Conservation (phyloP, 1,140 invertebrate species). For the Drosophila nigrodunni region DNA sequence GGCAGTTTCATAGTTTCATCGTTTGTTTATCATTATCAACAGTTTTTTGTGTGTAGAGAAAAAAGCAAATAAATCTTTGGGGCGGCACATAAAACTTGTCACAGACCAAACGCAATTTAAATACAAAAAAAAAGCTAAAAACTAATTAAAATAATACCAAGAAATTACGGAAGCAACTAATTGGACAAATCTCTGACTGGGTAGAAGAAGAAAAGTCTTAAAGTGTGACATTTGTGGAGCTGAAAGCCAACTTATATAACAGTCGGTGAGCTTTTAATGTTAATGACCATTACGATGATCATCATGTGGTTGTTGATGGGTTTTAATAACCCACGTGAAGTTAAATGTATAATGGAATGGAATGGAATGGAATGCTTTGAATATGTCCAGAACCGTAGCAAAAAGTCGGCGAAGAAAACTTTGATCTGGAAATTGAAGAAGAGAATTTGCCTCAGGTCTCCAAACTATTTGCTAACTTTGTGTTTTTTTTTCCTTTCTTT, state of each 20-base stretch:
- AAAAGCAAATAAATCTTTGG: conserved; percentile 63
- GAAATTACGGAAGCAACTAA: conserved; percentile 80
- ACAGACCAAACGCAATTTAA: conserved; percentile 54
- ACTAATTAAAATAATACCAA: conserved; percentile 81
- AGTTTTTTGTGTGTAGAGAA: not conserved
- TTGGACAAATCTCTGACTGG: conserved; percentile 51
- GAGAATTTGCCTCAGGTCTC: not conserved
- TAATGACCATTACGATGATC: conserved; percentile 4
- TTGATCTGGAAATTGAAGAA: conserved; percentile 54
- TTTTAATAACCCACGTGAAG: conserved; percentile 61
- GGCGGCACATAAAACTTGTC: conserved; percentile 65
- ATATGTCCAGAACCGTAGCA: conserved; percentile 74
- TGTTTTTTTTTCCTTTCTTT: conserved; percentile 28
- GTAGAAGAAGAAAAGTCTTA: conserved; percentile 29
- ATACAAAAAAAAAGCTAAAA: conserved; percentile 48
- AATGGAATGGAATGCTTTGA: conserved; percentile 62
- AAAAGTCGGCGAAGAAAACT: conserved; percentile 47
- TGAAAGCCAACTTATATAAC: conserved; percentile 60
- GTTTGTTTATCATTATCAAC: conserved; percentile 41
- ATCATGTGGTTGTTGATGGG: conserved; percentile 37
- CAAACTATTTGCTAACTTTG: conserved; percentile 39
- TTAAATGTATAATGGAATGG: conserved; percentile 32
- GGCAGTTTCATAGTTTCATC: conserved; percentile 42
- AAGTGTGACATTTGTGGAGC: conserved; percentile 70
- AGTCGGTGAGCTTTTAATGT: conserved; percentile 32